Percentiles rank a stretch among this genome's conserved stretches.
phyloP scores from a whole-genome alignment of 1,140 invertebrate species.

The Manduca sexta region DNA sequence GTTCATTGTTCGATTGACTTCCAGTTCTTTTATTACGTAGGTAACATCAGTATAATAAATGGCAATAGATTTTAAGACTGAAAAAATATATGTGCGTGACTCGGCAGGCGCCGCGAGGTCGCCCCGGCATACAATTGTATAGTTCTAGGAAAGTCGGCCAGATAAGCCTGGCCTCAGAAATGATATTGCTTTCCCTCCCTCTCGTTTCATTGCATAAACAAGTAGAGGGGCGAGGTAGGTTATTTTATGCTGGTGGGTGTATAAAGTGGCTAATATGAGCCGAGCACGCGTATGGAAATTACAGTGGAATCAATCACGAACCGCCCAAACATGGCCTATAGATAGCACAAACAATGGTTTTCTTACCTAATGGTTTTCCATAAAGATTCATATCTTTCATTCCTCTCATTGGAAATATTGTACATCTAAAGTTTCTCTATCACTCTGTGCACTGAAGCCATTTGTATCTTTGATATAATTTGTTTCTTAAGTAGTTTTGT shows the following conservation, averaged over 20 bases:
- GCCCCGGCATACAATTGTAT: conserved; percentile 55
- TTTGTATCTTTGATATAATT: no score
- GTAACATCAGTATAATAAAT: conserved; percentile 26
- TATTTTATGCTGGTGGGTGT: conserved; percentile 31
- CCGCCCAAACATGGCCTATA: conserved; percentile 53
- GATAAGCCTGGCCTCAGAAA: conserved; percentile 31
- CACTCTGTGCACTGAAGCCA: background rate
- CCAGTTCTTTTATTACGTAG: conserved; percentile 16
- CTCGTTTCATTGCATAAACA: conserved; percentile 10
- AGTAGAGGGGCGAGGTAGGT: conserved; percentile 16
- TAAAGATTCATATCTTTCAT: conserved; percentile 42
- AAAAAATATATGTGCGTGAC: conserved; percentile 68
- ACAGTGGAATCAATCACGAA: conserved; percentile 70
- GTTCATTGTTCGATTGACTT: no score
- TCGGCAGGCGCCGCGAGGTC: conserved; percentile 66
- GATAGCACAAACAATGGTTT: conserved; percentile 58
- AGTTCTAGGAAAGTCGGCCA: conserved; percentile 51
- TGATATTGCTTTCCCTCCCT: conserved; percentile 24
- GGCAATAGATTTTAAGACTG: conserved; percentile 48
- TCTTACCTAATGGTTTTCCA: conserved; percentile 50
- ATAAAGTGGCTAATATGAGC: conserved; percentile 63
- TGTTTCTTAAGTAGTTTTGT: no score
- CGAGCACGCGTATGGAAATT: conserved; percentile 70
- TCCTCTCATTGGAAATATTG: conserved; percentile 16
- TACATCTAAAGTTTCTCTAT: conserved; percentile 4